These are phyloP conservation scores for Danio albolineatus DNA, from an alignment of 2,797 vertebrate species.

Conservation along the genomic window DNA sequence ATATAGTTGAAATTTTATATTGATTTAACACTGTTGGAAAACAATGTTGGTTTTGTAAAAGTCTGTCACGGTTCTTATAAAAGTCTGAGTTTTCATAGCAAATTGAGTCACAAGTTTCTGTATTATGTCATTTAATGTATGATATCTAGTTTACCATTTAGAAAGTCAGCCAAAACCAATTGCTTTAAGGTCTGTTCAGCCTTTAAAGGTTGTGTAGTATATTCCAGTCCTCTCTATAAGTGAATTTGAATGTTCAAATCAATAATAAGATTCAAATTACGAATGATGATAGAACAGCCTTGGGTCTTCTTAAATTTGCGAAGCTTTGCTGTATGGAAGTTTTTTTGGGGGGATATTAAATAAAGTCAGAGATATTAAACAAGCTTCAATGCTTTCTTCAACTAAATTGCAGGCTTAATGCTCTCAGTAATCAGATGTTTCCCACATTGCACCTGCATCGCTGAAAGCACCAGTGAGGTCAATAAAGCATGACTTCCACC, in stretches of 20 bases:
- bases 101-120: too few relatives aligned
- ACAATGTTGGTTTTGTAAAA: too few relatives aligned
- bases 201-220: not conserved
- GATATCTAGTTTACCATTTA: not conserved
- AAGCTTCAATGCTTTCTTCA: not conserved
- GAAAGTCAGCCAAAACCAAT: not conserved
- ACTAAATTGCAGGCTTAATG: not conserved
- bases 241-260: not conserved
- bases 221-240: not conserved
- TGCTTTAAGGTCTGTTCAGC: not conserved
- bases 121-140: too few relatives aligned
- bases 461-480: constrained; percentile 43
- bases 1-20: too few relatives aligned
- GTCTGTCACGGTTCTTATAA: too few relatives aligned
- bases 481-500: constrained; percentile 60
- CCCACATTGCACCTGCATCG: constrained; percentile 64
- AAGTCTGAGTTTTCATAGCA: too few relatives aligned
- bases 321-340: not conserved
- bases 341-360: not conserved
- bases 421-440: constrained; percentile 44
- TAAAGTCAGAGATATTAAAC: not conserved
- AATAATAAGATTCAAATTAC: not conserved
- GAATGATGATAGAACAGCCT: not conserved
- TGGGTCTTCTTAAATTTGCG: not conserved
- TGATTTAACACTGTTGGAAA: not conserved